phyloP scores from a whole-genome alignment of 2,113 vertebrate genomes.

The Theristicus caerulescens region DNA sequence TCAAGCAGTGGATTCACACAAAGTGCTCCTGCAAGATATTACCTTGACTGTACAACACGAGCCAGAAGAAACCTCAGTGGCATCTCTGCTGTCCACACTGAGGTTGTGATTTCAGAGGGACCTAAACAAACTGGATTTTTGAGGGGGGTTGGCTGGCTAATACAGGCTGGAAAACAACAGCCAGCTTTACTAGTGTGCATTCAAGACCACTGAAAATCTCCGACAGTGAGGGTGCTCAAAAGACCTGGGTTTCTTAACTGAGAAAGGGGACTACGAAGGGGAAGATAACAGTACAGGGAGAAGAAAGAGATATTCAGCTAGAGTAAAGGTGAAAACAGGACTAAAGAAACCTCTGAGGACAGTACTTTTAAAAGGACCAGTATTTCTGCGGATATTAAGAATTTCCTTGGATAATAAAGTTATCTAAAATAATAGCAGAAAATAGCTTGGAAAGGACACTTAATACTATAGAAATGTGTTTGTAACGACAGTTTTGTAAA shows the following conservation, averaged over 20 bases:
- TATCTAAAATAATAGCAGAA: background rate
- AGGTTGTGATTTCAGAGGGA: background rate
- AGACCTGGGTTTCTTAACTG: background rate
- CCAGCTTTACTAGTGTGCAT: background rate
- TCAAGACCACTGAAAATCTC: background rate
- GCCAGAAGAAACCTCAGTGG: background rate
- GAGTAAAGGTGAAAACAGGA: background rate
- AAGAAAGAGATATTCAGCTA: background rate
- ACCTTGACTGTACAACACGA: background rate
- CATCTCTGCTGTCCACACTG: background rate
- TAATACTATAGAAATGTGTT: background rate
- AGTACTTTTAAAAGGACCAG: background rate
- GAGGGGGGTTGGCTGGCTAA: fast-evolving
- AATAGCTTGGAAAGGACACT: background rate
- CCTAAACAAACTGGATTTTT: background rate
- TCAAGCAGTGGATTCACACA: background rate
- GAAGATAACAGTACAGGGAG: background rate
- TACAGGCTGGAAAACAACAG: background rate
- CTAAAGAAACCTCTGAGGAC: background rate
- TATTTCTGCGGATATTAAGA: background rate
- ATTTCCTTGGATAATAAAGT: background rate
- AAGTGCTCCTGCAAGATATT: background rate
- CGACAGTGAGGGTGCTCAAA: fast-evolving
- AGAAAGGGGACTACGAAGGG: background rate
- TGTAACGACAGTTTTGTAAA: background rate